Percentiles rank a stretch among this genome's conserved stretches.
Evolutionary conservation across 2,797 vertebrate genomes (phyloP).

Genomic region (Brotula barbata): DNA sequence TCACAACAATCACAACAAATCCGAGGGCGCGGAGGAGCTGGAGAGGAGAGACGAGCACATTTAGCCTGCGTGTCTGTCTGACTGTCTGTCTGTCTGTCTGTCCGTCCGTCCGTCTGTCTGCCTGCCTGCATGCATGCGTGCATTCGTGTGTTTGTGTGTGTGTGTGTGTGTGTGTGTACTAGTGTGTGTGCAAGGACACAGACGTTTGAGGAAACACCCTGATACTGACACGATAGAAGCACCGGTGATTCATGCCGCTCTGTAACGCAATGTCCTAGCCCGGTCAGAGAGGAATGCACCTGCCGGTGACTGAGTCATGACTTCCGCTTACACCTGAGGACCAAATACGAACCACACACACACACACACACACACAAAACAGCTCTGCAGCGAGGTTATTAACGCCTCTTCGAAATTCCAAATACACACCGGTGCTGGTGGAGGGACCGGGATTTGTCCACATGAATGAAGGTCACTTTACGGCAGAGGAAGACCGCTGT

Average conservation of each 20-base stretch:
- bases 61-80: conserved; percentile 23
- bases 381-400: background rate
- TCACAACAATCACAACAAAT: conserved; percentile 8
- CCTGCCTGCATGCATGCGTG: background rate
- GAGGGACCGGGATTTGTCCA: too few relatives aligned
- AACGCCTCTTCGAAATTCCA: too few relatives aligned
- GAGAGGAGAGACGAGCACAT: conserved; percentile 40
- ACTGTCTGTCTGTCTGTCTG: conserved; percentile 33
- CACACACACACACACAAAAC: too few relatives aligned
- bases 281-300: conserved; percentile 9
- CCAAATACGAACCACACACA: background rate
- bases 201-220: conserved; percentile 69
- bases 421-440: too few relatives aligned
- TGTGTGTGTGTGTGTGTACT: background rate
- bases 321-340: conserved; percentile 46
- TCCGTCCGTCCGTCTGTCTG: conserved; percentile 32
- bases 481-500: too few relatives aligned
- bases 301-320: conserved; percentile 38
- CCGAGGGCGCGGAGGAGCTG: conserved; percentile 30
- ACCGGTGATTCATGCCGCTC: conserved; percentile 18
- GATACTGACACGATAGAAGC: conserved; percentile 32
- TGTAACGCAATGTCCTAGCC: conserved; percentile 12
- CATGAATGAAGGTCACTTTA: background rate
- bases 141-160: conserved; percentile 2
- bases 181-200: conserved; percentile 2